Conservation (phyloP, 2,113 vertebrate genomes). For the Rhegmatorhina hoffmannsi region DNA sequence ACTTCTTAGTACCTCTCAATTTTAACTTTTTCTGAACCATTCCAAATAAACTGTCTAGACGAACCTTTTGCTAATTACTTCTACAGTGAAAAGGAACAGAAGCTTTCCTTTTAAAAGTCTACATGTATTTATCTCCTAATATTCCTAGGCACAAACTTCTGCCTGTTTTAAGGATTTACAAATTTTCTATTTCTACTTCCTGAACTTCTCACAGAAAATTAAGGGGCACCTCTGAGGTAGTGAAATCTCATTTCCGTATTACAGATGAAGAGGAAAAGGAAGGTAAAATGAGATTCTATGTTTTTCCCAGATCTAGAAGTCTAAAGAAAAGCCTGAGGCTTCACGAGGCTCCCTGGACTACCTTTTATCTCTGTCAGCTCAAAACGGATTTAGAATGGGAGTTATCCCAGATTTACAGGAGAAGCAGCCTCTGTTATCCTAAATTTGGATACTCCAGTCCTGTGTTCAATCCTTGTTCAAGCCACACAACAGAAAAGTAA, state of each 20-base stretch:
- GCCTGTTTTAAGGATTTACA: not conserved
- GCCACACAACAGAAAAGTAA: slow-evolving; percentile 3
- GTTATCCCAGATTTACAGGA: slow-evolving; percentile 37
- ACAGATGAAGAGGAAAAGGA: not conserved
- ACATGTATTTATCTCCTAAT: not conserved
- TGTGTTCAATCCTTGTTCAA: not conserved
- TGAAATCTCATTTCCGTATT: not conserved
- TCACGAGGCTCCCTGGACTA: not conserved
- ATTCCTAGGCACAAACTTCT: not conserved
- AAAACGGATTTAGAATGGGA: slow-evolving; percentile 17
- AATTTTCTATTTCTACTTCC: not conserved
- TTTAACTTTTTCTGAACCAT: not conserved
- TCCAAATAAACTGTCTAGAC: not conserved
- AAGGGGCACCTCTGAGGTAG: not conserved
- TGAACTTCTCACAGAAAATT: not conserved
- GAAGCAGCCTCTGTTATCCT: not conserved
- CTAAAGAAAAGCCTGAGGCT: not conserved
- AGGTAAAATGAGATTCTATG: not conserved
- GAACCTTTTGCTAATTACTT: not conserved
- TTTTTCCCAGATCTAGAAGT: slow-evolving; percentile 19
- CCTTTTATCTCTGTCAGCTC: slow-evolving; percentile 33
- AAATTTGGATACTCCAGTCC: not conserved
- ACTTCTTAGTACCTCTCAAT: not conserved
- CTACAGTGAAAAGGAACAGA: not conserved
- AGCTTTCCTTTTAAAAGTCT: not conserved